A percentile compares a stretch with the other conserved stretches of the same genome.
Conservation (phyloP, 92 coral and sea anemone genomes). For the Siderastrea radians region DNA sequence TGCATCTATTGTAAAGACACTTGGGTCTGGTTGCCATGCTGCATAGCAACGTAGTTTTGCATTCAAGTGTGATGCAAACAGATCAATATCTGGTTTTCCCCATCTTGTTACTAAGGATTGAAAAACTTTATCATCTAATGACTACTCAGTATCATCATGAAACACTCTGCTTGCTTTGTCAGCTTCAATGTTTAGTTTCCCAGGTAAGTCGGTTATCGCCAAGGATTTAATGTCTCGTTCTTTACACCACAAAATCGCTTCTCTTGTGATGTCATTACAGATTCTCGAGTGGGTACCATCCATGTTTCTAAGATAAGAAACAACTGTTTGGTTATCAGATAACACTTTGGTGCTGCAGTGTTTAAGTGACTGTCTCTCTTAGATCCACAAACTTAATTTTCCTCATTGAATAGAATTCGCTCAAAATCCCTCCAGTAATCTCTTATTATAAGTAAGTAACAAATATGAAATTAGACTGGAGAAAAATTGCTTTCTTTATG, state of each 20-base stretch:
- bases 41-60: slow-evolving; percentile 54
- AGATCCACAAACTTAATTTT: no score
- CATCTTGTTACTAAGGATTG: slow-evolving; percentile 28
- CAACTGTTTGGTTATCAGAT: slow-evolving; percentile 53
- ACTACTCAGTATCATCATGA: slow-evolving; percentile 55
- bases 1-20: slow-evolving; percentile 63
- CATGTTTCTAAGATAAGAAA: slow-evolving; percentile 38
- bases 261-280: slow-evolving; percentile 52
- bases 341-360: slow-evolving; percentile 21
- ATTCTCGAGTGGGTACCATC: slow-evolving; percentile 41
- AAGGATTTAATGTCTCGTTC: slow-evolving; percentile 7
- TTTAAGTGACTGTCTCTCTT: no score
- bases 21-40: slow-evolving; percentile 74
- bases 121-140: slow-evolving; percentile 33
- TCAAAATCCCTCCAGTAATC: no score
- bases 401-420: no score
- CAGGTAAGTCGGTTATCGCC: slow-evolving; percentile 42
- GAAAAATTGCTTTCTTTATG: no score
- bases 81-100: slow-evolving; percentile 65
- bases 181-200: slow-evolving; percentile 39
- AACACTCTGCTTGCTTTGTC: slow-evolving; percentile 56
- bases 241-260: slow-evolving; percentile 41
- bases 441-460: no score
- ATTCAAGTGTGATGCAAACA: slow-evolving; percentile 70
- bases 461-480: no score